phyloP scores from a whole-genome alignment of 1,140 invertebrate species.

The Rhopalosiphum padi region DNA sequence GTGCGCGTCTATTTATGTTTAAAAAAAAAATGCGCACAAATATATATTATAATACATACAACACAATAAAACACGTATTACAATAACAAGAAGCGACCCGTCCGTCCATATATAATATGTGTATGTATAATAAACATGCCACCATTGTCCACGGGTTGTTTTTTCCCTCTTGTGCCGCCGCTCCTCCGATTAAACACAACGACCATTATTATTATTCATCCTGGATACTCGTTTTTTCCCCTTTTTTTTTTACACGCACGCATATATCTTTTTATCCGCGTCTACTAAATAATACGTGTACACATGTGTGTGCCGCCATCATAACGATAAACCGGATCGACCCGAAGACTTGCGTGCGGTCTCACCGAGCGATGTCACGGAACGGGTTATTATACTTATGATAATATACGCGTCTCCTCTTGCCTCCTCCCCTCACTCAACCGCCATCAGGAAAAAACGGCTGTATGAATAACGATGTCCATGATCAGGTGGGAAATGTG shows the following conservation, averaged over 20 bases:
- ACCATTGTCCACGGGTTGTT: constrained; percentile 43
- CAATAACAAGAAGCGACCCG: neutral
- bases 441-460: neutral
- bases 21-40: neutral
- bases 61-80: constrained; percentile 12
- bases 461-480: neutral
- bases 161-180: neutral
- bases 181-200: constrained; percentile 8
- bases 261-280: neutral
- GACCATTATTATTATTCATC: constrained; percentile 46
- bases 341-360: constrained; percentile 38
- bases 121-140: constrained; percentile 45
- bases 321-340: constrained; percentile 52
- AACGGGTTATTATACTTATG: constrained; percentile 45
- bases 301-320: constrained; percentile 37
- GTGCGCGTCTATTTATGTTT: neutral
- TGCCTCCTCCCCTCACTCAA: neutral
- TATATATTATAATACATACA: neutral
- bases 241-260: neutral
- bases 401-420: neutral
- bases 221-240: constrained; percentile 46
- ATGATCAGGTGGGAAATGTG: neutral
- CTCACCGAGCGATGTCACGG: neutral
- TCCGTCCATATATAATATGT: neutral
- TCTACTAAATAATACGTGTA: neutral